A percentile compares a stretch with the other conserved stretches of the same genome.
Evolutionary conservation across 2,888 invertebrate species (phyloP).

Genomic region (Hymenopus coronatus): DNA sequence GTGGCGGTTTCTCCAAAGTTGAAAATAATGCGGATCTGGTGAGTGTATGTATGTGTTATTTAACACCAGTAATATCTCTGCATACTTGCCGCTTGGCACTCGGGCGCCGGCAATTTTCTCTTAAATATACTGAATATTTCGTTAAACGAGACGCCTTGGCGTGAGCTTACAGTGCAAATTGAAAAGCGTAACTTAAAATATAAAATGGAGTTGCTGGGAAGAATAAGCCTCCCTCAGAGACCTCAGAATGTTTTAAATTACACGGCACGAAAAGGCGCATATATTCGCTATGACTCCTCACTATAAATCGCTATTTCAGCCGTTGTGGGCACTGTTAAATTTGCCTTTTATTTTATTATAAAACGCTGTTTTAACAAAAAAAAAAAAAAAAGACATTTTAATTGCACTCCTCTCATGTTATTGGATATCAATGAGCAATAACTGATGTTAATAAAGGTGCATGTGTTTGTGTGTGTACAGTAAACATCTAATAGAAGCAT

Average conservation of each 20-base stretch:
- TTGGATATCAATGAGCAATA: too few species aligned
- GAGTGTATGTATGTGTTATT: background rate
- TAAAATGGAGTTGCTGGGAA: background rate
- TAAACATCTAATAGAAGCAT: too few species aligned
- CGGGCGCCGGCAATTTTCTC: background rate
- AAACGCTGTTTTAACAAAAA: too few species aligned
- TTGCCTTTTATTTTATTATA: too few species aligned
- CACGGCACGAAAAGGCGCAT: background rate
- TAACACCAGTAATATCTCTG: background rate
- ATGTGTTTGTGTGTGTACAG: too few species aligned
- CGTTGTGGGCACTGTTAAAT: too few species aligned
- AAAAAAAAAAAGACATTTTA: too few species aligned
- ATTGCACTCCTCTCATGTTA: too few species aligned
- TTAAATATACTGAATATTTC: background rate
- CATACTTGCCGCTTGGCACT: background rate
- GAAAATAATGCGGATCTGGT: background rate
- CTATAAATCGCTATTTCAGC: too few species aligned
- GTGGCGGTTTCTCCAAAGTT: background rate
- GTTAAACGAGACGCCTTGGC: background rate
- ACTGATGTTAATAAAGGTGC: too few species aligned
- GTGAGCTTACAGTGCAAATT: background rate
- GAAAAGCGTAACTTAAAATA: background rate
- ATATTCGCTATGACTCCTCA: background rate
- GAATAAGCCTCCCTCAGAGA: background rate
- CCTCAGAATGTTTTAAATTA: background rate